Evolutionary conservation across 2,888 invertebrate species (phyloP), one percentile per base, ranked within the genome.

Genomic region (Phrixothrix hirtus): DNA sequence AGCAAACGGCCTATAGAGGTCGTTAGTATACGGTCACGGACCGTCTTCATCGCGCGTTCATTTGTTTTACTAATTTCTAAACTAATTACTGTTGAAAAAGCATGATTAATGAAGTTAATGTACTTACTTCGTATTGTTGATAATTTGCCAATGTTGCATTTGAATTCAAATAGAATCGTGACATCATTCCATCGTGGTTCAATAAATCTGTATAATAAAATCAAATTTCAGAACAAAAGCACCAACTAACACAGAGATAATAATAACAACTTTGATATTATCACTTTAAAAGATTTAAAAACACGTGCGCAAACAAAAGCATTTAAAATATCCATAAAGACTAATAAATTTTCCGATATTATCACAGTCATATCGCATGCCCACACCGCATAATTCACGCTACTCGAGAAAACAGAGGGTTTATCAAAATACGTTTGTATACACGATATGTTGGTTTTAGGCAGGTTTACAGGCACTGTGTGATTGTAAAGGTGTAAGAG

Each of bases 51-150:
- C 41, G 16, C 36, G 11, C 26, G 30, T 14, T 27, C 45, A 36
- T 45, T 45, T 37, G 21, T 39, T 44, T 25, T 21, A 29, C 30
- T 30, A 17, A 17, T 17, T 30, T 10, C 11, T 30, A 34, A 45
- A 37, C 37, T 49, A 42, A 49, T 41, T 49, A 37, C 31, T 32
- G 45, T 45, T 45, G 51, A 51, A 51, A 50, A 50, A 51, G 44
- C 27, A 29, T 51, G 45, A 51, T 41, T 45, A 51, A 51, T 51
- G 51, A 31, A 31, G 31, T 26, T 9, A 43, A 37, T 26, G 32
- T 38, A 50, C 74, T 74, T 70, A 75, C 75, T 71, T 75, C 75
- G 69, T 74, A 75, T 58, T 75, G 75, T 58, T 74, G 75, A 55
- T 75, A 75, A 64, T 75, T 75, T 25, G 73, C 73, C 56, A 75